Base-by-base conservation (phyloP, 1,140 invertebrate genomes). In the Hyles vespertilio region DNA sequence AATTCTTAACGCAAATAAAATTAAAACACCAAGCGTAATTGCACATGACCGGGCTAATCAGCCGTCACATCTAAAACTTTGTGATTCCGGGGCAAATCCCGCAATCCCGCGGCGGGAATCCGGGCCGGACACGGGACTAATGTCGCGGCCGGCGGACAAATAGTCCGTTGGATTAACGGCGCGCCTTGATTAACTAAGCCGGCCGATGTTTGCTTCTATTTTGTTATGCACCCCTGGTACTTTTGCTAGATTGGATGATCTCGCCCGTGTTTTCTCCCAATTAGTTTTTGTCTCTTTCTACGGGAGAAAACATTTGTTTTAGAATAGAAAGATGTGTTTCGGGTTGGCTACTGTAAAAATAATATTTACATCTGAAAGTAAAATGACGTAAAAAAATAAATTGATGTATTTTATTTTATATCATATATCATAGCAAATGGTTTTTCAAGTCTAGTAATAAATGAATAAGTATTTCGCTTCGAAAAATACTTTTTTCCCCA, bases 101-200 rank as follows among this genome's bases (percentile, higher is more conserved):
- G 67, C 69, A 71, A 77, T 74, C 72, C 72, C 63, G 63, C 60
- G 60, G 65, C 61, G 67, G 71, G 50, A 51, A 66, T 63, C 65
- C 58, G 53, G 62, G 56, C 65, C 65, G 77, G 78, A 77, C 78
- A 69, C 60, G 61, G 73, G 74, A 82, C 74, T 82, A 82, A 84
- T 84, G 79, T 84, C 68, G 79, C 72, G 79, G 76, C 72, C 61
- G 65, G 52, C 68, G 77, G 74, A 84, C 78, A 78, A 84, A 82
- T 84, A 81, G 70, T 75, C 70, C 69, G 57, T 65, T 58, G 73
- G 77, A 82, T 84, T 81, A 82, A 72, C 54, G 52, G 40, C 67
- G 61, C 71, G 73, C 74, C 74, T 80, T 84, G 77, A 84, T 84
- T 84, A 84, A 82, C 79, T 81, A 72, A 72, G 71, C 71, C 59